Evolutionary conservation across 2,797 vertebrate species (phyloP).

Genomic region (Chrysocyon brachyurus): DNA sequence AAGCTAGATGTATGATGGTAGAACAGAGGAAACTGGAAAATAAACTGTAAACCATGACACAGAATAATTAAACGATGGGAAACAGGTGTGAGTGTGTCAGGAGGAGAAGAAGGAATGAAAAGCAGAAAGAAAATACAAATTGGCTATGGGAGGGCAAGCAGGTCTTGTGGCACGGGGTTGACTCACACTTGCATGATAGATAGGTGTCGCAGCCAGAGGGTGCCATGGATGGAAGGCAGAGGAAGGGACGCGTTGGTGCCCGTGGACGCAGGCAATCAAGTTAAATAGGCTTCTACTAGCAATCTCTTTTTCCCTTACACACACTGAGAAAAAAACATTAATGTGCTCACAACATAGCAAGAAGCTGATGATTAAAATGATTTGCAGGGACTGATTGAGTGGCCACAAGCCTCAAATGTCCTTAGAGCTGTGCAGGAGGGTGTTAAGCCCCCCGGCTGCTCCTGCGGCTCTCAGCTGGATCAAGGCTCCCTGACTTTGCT

Average conservation of each 20-base stretch:
- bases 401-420: neutral
- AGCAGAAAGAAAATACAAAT: neutral
- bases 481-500: neutral
- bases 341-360: neutral
- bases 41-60: neutral
- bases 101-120: neutral
- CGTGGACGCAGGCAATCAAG: neutral
- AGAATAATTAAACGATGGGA: neutral
- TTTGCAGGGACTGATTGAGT: neutral
- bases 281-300: neutral
- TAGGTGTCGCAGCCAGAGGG: fast-evolving
- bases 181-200: no score
- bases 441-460: neutral
- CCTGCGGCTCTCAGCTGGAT: neutral
- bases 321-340: neutral
- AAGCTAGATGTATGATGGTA: neutral
- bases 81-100: neutral
- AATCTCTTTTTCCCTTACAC: neutral
- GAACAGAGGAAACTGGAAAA: neutral
- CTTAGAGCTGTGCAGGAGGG: neutral
- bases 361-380: neutral
- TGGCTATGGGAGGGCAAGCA: neutral
- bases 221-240: neutral
- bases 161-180: no score
- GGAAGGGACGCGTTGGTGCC: fast-evolving